Evolutionary conservation across 1,140 invertebrate genomes (phyloP), one percentile per base, ranked within the genome.

Genomic region (Drosophila bipectinata): DNA sequence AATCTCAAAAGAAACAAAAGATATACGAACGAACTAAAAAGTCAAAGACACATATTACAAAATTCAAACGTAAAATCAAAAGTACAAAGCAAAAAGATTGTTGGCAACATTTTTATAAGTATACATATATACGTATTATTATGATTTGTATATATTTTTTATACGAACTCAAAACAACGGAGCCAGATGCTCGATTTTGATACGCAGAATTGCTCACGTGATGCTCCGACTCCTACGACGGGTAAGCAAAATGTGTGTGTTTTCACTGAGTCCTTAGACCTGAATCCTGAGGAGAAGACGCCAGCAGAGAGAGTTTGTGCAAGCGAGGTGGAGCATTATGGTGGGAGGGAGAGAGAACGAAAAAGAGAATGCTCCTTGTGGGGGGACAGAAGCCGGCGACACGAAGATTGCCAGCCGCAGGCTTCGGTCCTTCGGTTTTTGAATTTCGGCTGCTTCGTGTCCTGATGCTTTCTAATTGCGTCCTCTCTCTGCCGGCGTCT

Each of bases 141-240:
- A 88, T 87, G 73, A 87, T 87, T 87, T 87, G 78, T 88, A 87
- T 82, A 88, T 79, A 89, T 88, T 88, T 88, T 88, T 89, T 88
- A 88, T 88, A 88, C 84, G 68, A 87, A 80, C 72, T 87, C 77
- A 39, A 63, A 73, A 56, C 57, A 53, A 60, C 41, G 63, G 39
- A 49, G 52, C 48, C 47, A 51, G 55, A 51, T 66, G 59, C 51
- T 66, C 76, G 68, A 78, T 82, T 82, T 72, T 82, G 80, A 62
- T 74, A 62, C 63, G 63, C 67, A 77, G 55, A 80, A 64, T 67
- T 59, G 68, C 55, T 61, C 75, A 78, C 67, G 83, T 83, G 79
- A 85, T 87, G 82, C 83, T 82, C 69, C 73, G 75, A 82, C 62
- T 84, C 76, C 60, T 79, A 55, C 56, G 79, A 88, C 79, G 74